Evolutionary conservation across 1,140 invertebrate species (phyloP).

Genomic region (Diploscapter pachys): DNA sequence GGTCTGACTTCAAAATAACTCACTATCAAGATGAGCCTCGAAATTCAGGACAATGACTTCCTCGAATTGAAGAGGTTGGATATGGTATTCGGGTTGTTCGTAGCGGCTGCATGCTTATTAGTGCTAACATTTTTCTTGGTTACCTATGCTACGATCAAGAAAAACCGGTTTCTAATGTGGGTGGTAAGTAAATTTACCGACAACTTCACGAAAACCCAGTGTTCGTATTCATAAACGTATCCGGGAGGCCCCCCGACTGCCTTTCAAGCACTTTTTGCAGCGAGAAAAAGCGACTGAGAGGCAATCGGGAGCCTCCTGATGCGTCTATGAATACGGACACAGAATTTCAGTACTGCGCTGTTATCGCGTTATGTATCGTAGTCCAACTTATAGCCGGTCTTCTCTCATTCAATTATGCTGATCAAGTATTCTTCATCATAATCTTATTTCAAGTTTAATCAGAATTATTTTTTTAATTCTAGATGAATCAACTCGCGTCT

Average conservation of each 20-base stretch:
- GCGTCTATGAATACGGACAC: conserved; percentile 1
- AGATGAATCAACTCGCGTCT: conserved; percentile 16
- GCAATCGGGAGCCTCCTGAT: not conserved
- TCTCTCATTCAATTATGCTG: conserved; percentile 29
- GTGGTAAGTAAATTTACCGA: conserved; percentile 12
- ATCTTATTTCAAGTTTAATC: too few relatives aligned
- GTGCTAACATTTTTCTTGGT: conserved; percentile 19
- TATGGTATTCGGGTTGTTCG: conserved; percentile 31
- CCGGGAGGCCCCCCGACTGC: not conserved
- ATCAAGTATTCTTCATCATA: not conserved
- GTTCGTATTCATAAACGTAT: not conserved
- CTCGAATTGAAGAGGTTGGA: conserved; percentile 27
- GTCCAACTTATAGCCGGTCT: conserved; percentile 30
- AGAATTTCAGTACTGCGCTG: conserved; percentile 26
- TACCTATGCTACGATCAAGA: conserved; percentile 6
- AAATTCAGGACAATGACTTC: conserved; percentile 31
- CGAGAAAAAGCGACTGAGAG: not conserved
- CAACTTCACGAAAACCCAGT: not conserved
- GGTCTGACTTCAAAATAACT: conserved; percentile 2
- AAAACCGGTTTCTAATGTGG: conserved; percentile 23
- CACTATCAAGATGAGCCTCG: not conserved
- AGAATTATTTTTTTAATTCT: too few relatives aligned
- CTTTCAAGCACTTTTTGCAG: not conserved
- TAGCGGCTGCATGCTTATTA: conserved; percentile 16
- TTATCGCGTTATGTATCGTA: conserved; percentile 32